Conservation (phyloP, 37 sponge, comb jelly and placozoan genomes). For the Agelas oroides region DNA sequence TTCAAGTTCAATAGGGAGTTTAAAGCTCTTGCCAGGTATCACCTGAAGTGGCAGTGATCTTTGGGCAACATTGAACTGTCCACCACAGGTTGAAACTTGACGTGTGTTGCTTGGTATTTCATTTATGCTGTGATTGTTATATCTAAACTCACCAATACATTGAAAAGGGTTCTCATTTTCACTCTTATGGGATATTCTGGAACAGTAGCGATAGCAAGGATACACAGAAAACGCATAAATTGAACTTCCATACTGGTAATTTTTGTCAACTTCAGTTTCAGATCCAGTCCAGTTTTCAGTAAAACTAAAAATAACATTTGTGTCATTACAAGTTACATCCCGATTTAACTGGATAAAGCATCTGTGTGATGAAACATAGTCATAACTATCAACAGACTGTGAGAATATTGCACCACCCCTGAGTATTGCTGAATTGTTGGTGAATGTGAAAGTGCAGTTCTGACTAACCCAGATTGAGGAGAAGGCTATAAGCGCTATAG, state of each 20-base stretch:
- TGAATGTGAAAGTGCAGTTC: not conserved
- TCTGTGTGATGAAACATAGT: not conserved
- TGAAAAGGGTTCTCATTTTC: not conserved
- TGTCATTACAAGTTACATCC: not conserved
- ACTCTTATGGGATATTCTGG: not conserved
- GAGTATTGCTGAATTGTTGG: not conserved
- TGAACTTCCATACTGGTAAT: not conserved
- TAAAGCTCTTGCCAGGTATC: not conserved
- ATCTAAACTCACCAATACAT: not conserved
- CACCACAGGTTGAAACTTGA: not conserved
- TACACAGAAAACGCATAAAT: not conserved
- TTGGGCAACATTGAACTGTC: not conserved
- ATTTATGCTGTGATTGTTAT: no score
- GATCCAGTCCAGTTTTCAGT: not conserved
- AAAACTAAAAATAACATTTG: not conserved
- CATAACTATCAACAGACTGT: not conserved
- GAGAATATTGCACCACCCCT: not conserved
- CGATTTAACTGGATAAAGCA: constrained; percentile 13
- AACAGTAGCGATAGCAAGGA: not conserved
- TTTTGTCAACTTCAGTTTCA: not conserved
- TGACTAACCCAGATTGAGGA: not conserved
- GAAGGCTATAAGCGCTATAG: not conserved
- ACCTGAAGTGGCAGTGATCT: not conserved
- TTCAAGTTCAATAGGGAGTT: constrained; percentile 1
- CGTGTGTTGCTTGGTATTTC: no score